Percentiles rank a stretch among this genome's conserved stretches.
Conservation (phyloP, 2,888 invertebrate genomes). For the Fragum fragum region DNA sequence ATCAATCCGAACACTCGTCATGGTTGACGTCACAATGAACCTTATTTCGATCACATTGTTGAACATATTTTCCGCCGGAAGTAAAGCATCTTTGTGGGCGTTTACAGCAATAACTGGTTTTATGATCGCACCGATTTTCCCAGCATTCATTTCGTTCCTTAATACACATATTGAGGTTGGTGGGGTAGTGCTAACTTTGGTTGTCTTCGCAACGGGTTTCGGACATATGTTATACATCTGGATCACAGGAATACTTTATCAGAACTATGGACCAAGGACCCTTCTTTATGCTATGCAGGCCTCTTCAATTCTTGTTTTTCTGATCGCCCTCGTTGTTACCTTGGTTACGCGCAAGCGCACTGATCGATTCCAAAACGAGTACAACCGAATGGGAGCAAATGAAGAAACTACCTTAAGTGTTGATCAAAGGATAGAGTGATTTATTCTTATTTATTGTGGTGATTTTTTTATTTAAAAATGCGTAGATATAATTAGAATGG, state of each 20-base stretch:
- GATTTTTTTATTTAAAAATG: no score
- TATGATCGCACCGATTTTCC: conserved; percentile 64
- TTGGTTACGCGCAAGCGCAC: conserved; percentile 18
- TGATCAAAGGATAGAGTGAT: not conserved
- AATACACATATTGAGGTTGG: conserved; percentile 68
- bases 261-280: conserved; percentile 58
- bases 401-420: conserved; percentile 16
- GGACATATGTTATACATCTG: conserved; percentile 62
- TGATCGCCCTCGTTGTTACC: conserved; percentile 45
- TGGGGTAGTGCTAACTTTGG: conserved; percentile 61
- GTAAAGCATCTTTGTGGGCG: conserved; percentile 55
- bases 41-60: conserved; percentile 51
- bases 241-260: conserved; percentile 59
- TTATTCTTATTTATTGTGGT: no score
- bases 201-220: conserved; percentile 59
- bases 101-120: conserved; percentile 59
- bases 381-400: conserved; percentile 13
- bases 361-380: conserved; percentile 19
- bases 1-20: conserved; percentile 53
- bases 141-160: conserved; percentile 62
- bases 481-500: no score
- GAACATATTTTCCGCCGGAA: conserved; percentile 56
- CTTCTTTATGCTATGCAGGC: conserved; percentile 59
- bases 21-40: conserved; percentile 54
- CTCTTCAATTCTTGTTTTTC: conserved; percentile 44